A percentile compares a stretch with the other conserved stretches of the same genome.
These are phyloP conservation scores for Urocyon cinereoargenteus DNA, from an alignment of 2,797 vertebrate species.

Conservation along the genomic window DNA sequence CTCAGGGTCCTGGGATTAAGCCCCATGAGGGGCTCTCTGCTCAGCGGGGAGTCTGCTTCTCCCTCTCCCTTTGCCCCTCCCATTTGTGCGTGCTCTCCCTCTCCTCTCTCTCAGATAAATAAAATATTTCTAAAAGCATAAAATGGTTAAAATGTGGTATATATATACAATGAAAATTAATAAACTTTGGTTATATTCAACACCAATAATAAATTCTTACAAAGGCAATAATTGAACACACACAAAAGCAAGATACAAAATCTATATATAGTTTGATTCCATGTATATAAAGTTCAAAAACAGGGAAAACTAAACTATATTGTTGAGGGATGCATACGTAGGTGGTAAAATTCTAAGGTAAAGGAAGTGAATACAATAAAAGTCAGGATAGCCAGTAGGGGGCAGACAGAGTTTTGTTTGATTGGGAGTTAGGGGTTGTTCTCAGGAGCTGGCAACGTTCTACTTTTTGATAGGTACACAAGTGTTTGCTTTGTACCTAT, in stretches of 20 bases:
- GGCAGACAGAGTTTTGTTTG: neutral
- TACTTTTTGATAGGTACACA: neutral
- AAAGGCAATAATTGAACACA: neutral
- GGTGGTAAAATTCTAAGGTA: neutral
- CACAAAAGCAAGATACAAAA: neutral
- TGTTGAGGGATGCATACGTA: neutral
- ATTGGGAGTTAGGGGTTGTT: neutral
- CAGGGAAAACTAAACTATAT: neutral
- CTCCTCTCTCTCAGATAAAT: no score
- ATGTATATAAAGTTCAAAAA: conserved; percentile 19
- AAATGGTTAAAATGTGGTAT: neutral
- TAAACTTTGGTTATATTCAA: neutral
- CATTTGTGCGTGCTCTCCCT: no score
- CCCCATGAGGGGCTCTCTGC: no score
- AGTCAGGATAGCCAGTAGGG: neutral
- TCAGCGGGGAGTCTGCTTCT: no score
- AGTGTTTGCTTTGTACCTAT: neutral
- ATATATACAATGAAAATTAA: neutral
- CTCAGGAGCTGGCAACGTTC: neutral
- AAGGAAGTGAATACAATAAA: neutral
- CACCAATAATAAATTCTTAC: neutral
- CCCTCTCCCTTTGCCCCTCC: no score
- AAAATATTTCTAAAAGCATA: neutral
- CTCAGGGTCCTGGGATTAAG: no score
- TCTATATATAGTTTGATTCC: neutral